phyloP scores from a whole-genome alignment of 2,888 invertebrate genomes.

The Palloptera scutellata region DNA sequence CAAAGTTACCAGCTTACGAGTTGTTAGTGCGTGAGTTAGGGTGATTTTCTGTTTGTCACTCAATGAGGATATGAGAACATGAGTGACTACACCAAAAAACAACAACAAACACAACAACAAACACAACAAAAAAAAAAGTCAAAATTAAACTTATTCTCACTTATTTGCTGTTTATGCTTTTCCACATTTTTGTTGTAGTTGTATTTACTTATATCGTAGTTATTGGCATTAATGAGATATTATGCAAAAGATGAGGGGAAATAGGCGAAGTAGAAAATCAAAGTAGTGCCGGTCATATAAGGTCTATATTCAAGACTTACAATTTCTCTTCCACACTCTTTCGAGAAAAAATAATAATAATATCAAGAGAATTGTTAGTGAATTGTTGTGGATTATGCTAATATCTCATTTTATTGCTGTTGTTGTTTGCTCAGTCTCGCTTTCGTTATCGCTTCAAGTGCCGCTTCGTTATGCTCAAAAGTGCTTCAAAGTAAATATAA shows the following conservation, averaged over 20 bases:
- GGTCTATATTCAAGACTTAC: too few relatives aligned
- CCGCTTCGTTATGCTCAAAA: conserved; percentile 25
- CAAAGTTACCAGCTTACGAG: too few relatives aligned
- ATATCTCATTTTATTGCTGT: conserved; percentile 30
- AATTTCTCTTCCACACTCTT: too few relatives aligned
- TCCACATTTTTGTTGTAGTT: background rate
- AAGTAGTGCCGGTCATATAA: too few relatives aligned
- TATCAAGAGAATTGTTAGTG: conserved; percentile 13
- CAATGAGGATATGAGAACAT: background rate
- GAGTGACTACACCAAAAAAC: background rate
- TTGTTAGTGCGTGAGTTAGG: too few relatives aligned
- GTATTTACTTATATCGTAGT: too few relatives aligned
- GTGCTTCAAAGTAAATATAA: too few relatives aligned
- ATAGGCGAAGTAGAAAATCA: background rate
- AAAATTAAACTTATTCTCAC: conserved; percentile 24
- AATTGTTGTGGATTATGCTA: conserved; percentile 30
- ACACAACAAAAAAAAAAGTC: too few relatives aligned
- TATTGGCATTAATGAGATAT: conserved; percentile 28
- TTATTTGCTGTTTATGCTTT: conserved; percentile 30
- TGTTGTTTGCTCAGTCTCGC: too few relatives aligned
- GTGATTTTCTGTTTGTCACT: background rate
- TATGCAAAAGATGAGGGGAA: background rate
- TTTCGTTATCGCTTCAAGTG: conserved; percentile 15
- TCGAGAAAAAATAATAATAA: too few relatives aligned
- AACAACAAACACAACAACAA: too few relatives aligned